Percentiles rank a stretch among this genome's conserved stretches.
phyloP scores from a whole-genome alignment of 2,797 vertebrate species.

The Myoxocephalus aenaeus region DNA sequence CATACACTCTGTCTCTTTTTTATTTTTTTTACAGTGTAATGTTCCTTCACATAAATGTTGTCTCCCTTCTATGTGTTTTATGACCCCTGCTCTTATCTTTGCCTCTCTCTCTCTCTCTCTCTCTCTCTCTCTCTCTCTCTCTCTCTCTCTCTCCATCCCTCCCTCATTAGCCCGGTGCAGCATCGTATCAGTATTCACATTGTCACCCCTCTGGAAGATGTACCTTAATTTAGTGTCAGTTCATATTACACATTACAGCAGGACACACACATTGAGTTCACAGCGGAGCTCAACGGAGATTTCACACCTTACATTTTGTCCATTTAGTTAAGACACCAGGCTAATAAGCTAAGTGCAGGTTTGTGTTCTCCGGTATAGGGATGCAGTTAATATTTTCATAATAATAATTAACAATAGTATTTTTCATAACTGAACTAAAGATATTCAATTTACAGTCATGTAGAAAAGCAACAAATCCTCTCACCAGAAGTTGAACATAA shows the following conservation, averaged over 20 bases:
- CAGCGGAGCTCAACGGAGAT: slow-evolving; percentile 35
- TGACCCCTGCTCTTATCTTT: slow-evolving; percentile 39
- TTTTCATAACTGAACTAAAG: neutral
- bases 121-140: neutral
- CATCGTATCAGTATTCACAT: slow-evolving; percentile 57
- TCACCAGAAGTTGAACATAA: neutral
- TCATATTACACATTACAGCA: slow-evolving; percentile 46
- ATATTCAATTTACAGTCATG: neutral
- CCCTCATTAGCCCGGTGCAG: slow-evolving; percentile 49
- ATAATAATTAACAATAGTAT: neutral
- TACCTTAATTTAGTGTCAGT: slow-evolving; percentile 60
- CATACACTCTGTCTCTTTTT: slow-evolving; percentile 12
- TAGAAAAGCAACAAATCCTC: neutral
- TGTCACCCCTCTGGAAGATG: slow-evolving; percentile 48
- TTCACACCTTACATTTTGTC: slow-evolving; percentile 45
- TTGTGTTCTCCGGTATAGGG: slow-evolving; percentile 10
- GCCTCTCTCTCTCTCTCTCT: slow-evolving; percentile 16
- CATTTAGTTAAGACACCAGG: slow-evolving; percentile 13
- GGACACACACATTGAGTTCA: slow-evolving; percentile 9
- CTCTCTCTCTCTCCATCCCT: neutral
- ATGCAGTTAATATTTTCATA: neutral
- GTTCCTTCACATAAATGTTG: slow-evolving; percentile 47
- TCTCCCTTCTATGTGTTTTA: slow-evolving; percentile 66
- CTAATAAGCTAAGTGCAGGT: slow-evolving; percentile 3
- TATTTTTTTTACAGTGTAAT: slow-evolving; percentile 35